phyloP scores from a whole-genome alignment of 2,797 vertebrate species.

The Onychomys torridus region DNA sequence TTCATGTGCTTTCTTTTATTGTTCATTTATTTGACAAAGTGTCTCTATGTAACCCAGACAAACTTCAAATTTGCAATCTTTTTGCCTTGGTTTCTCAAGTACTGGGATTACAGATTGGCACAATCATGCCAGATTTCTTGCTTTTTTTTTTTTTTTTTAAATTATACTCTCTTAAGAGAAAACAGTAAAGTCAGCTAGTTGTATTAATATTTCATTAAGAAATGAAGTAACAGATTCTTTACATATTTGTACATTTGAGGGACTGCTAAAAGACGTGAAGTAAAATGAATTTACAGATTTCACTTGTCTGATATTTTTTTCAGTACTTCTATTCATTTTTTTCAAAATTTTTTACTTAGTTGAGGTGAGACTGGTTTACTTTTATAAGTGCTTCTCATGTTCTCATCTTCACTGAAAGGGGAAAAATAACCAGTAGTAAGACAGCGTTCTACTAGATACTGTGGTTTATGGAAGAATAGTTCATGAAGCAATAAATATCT shows the following conservation, averaged over 20 bases:
- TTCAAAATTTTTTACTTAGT: constrained; percentile 17
- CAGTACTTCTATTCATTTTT: neutral
- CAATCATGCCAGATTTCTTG: too few relatives aligned
- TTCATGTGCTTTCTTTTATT: neutral
- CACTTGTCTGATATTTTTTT: constrained; percentile 38
- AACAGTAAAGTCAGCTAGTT: constrained; percentile 3
- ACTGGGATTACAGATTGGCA: neutral
- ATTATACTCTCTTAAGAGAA: constrained; percentile 14
- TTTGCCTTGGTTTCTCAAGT: neutral
- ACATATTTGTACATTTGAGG: neutral
- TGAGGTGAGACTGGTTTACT: constrained; percentile 30
- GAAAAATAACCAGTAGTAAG: neutral
- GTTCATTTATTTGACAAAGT: neutral
- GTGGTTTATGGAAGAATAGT: constrained; percentile 39
- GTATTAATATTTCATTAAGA: constrained; percentile 45
- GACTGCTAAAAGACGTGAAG: neutral
- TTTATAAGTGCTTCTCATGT: constrained; percentile 11
- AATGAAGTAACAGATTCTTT: constrained; percentile 22
- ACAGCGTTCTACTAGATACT: constrained; percentile 38
- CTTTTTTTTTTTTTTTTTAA: neutral
- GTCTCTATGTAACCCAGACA: neutral
- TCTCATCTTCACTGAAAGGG: constrained; percentile 4
- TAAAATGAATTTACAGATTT: constrained; percentile 30
- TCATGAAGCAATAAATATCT: constrained; percentile 53
- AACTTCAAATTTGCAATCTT: neutral